Percentiles rank a stretch among this genome's conserved stretches.
Conservation (phyloP, 1,140 invertebrate species). For the Pteromalus puparum region DNA sequence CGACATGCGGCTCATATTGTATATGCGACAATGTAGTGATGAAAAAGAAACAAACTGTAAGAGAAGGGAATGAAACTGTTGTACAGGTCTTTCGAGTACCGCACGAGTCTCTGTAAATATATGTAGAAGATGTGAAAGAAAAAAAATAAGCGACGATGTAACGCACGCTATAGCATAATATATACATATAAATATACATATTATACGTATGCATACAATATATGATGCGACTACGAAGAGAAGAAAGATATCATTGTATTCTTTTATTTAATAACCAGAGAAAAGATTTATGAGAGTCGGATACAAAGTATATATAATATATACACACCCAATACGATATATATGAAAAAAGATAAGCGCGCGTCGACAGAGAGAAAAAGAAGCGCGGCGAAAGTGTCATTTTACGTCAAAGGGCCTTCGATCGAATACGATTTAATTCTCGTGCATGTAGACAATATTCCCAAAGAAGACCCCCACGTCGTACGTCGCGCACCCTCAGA, state of each 20-base stretch:
- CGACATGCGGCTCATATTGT: not conserved
- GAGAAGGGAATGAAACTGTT: slow-evolving; percentile 32
- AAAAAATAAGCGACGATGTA: slow-evolving; percentile 44
- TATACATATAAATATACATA: slow-evolving; percentile 54
- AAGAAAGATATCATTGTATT: slow-evolving; percentile 31
- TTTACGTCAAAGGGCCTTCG: slow-evolving; percentile 32
- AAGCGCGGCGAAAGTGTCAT: slow-evolving; percentile 28
- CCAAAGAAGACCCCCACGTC: slow-evolving; percentile 25
- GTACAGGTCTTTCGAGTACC: slow-evolving; percentile 44
- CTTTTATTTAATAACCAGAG: slow-evolving; percentile 38
- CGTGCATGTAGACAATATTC: not conserved
- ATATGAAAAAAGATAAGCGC: not conserved
- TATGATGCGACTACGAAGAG: not conserved
- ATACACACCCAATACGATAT: slow-evolving; percentile 22
- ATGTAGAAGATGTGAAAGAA: slow-evolving; percentile 26
- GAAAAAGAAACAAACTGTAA: not conserved
- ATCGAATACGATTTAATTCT: slow-evolving; percentile 31
- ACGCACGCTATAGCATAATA: slow-evolving; percentile 51
- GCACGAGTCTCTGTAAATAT: slow-evolving; percentile 49
- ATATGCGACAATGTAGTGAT: slow-evolving; percentile 22
- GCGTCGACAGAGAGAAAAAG: not conserved
- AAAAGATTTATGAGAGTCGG: slow-evolving; percentile 24
- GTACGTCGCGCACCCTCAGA: not conserved
- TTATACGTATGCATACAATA: slow-evolving; percentile 51
- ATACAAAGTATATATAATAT: slow-evolving; percentile 22